Percentiles rank a stretch among this genome's conserved stretches.
These are phyloP conservation scores for Bombylius discolor DNA, from an alignment of 2,888 invertebrate species.

Conservation along the genomic window DNA sequence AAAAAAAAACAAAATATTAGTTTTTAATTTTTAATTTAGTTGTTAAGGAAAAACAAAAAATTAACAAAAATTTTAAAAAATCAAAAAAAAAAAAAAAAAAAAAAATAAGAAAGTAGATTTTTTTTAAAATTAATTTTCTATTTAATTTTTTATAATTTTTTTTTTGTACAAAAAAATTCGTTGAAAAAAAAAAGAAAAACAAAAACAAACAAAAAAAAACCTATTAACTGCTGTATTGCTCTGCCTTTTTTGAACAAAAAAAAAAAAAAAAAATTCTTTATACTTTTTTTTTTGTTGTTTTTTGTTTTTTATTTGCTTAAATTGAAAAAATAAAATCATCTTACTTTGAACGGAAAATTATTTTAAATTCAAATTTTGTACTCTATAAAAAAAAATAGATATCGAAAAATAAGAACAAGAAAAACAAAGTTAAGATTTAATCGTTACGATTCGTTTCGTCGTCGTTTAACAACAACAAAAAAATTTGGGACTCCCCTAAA, in stretches of 20 bases:
- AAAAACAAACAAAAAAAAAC: not conserved
- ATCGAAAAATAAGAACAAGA: too few species aligned
- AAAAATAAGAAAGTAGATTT: too few species aligned
- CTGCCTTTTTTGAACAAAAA: constrained; percentile 1
- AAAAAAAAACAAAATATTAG: constrained; percentile 3
- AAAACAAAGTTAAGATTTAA: too few species aligned
- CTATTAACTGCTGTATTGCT: constrained; percentile 10
- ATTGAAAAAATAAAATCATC: not conserved
- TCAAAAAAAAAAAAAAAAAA: not conserved
- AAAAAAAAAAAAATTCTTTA: not conserved
- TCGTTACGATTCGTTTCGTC: too few species aligned
- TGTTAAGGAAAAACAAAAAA: constrained; percentile 2
- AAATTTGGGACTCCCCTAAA: too few species aligned
- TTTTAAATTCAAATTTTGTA: too few species aligned
- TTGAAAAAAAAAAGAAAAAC: not conserved
- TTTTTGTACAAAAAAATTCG: not conserved
- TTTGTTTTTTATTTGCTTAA: not conserved
- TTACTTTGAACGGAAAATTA: too few species aligned
- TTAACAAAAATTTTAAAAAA: not conserved
- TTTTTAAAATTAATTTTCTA: not conserved
- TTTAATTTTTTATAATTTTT: not conserved
- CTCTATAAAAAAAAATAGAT: too few species aligned
- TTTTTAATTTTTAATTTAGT: constrained; percentile 11
- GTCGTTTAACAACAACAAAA: too few species aligned
- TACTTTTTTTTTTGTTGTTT: not conserved